Conservation (phyloP, 2,113 vertebrate species). For the Tiliqua scincoides region DNA sequence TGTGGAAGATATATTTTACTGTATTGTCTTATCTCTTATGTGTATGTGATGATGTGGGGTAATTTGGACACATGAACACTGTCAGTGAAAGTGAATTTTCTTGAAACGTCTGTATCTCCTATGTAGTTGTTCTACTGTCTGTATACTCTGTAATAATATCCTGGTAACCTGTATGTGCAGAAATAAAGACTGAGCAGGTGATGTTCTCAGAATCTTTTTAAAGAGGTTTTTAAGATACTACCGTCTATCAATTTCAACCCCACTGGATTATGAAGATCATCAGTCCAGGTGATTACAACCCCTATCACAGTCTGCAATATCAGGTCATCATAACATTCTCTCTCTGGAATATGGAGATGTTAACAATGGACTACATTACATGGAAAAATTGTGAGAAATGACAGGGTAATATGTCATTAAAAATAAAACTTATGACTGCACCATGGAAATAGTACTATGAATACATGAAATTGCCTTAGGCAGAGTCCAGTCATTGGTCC, state of each 20-base stretch:
- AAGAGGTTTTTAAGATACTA: background rate
- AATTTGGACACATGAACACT: background rate
- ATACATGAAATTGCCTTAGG: too few species aligned
- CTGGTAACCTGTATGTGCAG: background rate
- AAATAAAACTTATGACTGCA: too few species aligned
- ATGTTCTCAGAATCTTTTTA: background rate
- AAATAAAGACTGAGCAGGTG: background rate
- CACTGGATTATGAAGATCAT: background rate
- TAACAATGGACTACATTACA: background rate
- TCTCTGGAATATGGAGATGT: background rate
- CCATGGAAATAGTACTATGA: too few species aligned
- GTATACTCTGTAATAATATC: background rate
- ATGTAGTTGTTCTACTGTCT: background rate
- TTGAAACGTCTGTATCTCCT: background rate
- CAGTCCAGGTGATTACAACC: background rate
- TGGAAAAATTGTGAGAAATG: too few species aligned
- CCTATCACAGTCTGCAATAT: background rate
- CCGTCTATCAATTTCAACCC: background rate
- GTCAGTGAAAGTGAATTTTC: background rate
- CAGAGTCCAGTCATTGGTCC: too few species aligned
- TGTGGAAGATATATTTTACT: background rate
- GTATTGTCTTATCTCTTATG: background rate
- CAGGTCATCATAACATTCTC: background rate
- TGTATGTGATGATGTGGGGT: too few species aligned
- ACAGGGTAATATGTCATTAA: too few species aligned